Evolutionary conservation across 2,113 vertebrate species (phyloP).

Genomic region (Micromys minutus): DNA sequence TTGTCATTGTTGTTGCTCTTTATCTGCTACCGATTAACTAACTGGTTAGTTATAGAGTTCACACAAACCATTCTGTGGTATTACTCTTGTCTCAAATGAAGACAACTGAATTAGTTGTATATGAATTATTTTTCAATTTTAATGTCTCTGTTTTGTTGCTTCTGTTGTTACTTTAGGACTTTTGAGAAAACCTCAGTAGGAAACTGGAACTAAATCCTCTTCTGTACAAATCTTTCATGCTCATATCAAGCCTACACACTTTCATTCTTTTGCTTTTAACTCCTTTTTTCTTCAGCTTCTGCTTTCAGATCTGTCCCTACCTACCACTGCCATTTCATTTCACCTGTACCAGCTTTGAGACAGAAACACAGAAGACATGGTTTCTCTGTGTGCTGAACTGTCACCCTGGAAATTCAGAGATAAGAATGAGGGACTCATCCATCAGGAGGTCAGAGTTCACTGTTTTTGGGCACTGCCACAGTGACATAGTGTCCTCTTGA

Average conservation of each 20-base stretch:
- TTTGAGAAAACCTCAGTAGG: neutral
- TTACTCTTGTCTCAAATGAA: neutral
- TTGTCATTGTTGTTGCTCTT: neutral
- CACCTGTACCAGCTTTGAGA: neutral
- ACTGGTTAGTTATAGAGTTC: neutral
- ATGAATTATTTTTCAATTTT: neutral
- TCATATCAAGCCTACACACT: neutral
- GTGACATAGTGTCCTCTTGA: neutral
- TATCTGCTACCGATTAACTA: neutral
- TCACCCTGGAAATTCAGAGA: neutral
- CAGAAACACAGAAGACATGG: neutral
- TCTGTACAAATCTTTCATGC: neutral
- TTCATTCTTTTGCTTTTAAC: constrained; percentile 2
- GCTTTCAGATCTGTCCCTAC: neutral
- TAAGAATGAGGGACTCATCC: neutral
- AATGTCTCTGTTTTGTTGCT: neutral
- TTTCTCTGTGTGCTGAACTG: neutral
- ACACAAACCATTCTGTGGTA: neutral
- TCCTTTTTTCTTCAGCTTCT: neutral
- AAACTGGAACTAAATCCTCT: neutral
- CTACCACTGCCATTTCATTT: constrained; percentile 24
- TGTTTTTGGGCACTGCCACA: neutral
- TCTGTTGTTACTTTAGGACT: neutral
- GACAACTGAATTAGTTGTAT: neutral
- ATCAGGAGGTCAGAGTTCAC: neutral